Evolutionary conservation across 1,140 invertebrate genomes (phyloP), one percentile per base, ranked within the genome.

Genomic region (Pogonus chalceus): DNA sequence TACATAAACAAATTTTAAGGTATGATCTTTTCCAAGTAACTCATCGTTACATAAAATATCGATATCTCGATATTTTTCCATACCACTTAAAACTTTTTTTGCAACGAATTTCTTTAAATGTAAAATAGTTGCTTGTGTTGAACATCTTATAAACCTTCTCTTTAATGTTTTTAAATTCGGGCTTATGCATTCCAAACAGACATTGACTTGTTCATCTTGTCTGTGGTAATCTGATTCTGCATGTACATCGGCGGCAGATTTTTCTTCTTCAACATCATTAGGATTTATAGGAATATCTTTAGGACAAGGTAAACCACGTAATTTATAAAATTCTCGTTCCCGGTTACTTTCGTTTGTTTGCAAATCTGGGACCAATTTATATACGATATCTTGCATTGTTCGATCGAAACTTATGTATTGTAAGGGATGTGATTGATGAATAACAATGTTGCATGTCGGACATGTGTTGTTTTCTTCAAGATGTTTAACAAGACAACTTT

Each of bases 11-110:
- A 99, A 99, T 74, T 98, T 98, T 52, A 99, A 77, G 26, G 95
- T 98, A 70, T 98, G 96, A 72, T 99, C 96, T 73, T 98, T 98
- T 35, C 96, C 96, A 68, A 99, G 73, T 56, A 98, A 77, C 79
- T 99, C 95, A 69, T 98, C 89, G 77, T 98, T 98, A 76, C 96
- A 99, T 66, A 98, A 78, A 66, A 99, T 95, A 75, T 99, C 96
- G 72, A 98, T 90, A 78, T 99, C 93, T 78, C 88, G 86, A 79
- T 97, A 98, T 71, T 92, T 92, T 53, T 94, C 88, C 66, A 90
- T 86, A 31, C 77, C 78, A 66, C 90, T 92, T 58, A 95, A 81
- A 53, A 98, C 83, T 75, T 97, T 96, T 66, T 94, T 89, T 46
- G 96, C 93, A 60, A 99, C 86, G 73, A 96, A 98, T 72, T 98